These are phyloP conservation scores for Oenanthe melanoleuca DNA, from an alignment of 2,113 vertebrate species.

Conservation along the genomic window DNA sequence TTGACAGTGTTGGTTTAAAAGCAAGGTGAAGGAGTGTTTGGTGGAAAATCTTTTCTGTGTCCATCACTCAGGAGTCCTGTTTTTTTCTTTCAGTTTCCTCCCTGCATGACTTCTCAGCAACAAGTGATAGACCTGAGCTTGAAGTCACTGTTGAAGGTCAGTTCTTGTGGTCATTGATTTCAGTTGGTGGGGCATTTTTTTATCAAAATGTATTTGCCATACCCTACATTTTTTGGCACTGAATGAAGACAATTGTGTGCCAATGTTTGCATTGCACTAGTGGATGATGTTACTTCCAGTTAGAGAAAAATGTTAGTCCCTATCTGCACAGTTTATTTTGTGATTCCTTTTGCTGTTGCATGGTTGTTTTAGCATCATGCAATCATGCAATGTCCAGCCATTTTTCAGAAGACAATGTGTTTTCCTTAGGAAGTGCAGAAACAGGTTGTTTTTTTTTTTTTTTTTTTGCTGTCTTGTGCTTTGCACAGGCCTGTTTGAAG, in stretches of 20 bases:
- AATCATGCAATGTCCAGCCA: rapidly evolving
- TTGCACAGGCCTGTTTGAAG: not conserved
- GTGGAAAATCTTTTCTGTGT: not conserved
- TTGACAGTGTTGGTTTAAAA: not conserved
- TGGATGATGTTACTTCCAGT: not conserved
- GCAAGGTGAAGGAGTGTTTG: no score
- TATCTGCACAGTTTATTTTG: not conserved
- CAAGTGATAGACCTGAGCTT: not conserved
- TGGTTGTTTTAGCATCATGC: rapidly evolving
- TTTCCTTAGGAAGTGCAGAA: not conserved
- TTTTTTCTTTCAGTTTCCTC: not conserved
- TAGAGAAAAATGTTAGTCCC: no score
- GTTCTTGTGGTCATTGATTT: not conserved
- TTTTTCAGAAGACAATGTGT: no score
- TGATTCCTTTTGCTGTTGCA: not conserved
- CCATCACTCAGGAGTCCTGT: not conserved
- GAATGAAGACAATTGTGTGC: no score
- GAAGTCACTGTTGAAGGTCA: not conserved
- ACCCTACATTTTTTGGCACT: not conserved
- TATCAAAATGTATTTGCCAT: conserved; percentile 9
- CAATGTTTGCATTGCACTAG: no score
- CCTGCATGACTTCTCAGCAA: rapidly evolving
- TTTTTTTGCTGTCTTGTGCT: not conserved
- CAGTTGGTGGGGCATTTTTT: not conserved
- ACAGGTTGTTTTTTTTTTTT: not conserved